Base-by-base conservation (phyloP, 2,888 invertebrate species). In the Glaucopsyche alexis region DNA sequence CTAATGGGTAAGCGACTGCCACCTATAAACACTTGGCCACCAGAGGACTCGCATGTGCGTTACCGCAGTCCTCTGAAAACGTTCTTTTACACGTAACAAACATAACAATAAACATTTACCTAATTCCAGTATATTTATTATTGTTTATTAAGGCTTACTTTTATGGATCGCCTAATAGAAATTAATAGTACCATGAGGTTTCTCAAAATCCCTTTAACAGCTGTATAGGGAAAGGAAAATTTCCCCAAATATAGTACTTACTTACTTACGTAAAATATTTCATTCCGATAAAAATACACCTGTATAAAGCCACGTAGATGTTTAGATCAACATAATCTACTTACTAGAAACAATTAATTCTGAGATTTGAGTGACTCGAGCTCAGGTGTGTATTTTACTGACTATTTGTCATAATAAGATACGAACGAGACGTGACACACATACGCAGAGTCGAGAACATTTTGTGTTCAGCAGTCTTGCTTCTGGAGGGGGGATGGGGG, bases 71-170 rank as follows among this genome's bases (percentile, higher is more conserved):
- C 29, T 29, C 29, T 4, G 29, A 29, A 29, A 29, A 29, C 29
- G 4, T 29, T 29, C 42, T 1, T 0, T 7, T 42, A 42, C 42
- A 42, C 42, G 42, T 7, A 8, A 8, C 42, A 42, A 29, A 29
- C 11, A 55, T 19, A 55, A 19, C 11, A 16, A 16, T 19, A 55
- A 45, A 55, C 55, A 55, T 8, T 55, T 55, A 55, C 55, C 55
- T 55, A 55, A 55, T 19, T 19, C 55, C 55, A 19, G 16, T 55
- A 55, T 55, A 55, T 55, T 55, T 55, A 55, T 55, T 55, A 19
- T 11, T 55, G 55, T 55, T 19, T 55, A 11, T 42, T 6, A 42
- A 49, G 49, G 49, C 19, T 19, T 9, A 55, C 55, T 19, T 55
- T 55, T 55, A 55, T 55, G 52, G 16, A 55, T 9, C 19, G 1